These are phyloP conservation scores for Atopsyche davidsoni DNA, from an alignment of 1,140 invertebrate species.

Conservation along the genomic window DNA sequence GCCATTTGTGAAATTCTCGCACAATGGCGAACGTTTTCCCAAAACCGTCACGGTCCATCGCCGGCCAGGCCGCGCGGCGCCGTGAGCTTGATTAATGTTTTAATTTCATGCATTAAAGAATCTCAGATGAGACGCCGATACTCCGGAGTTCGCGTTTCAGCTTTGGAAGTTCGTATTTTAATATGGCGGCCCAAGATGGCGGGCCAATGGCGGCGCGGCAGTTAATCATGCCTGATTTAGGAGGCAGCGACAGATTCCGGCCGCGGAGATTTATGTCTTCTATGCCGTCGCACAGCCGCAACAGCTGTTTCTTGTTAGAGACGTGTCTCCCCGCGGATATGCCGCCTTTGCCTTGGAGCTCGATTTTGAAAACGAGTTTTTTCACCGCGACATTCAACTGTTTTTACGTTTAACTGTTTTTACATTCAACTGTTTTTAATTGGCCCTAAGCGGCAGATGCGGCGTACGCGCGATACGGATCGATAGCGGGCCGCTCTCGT, in stretches of 20 bases:
- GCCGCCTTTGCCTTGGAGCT: background rate
- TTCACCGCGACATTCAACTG: background rate
- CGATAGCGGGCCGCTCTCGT: too few species aligned
- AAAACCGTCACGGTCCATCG: slow-evolving; percentile 15
- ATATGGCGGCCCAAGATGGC: slow-evolving; percentile 15
- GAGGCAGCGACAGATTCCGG: slow-evolving; percentile 22
- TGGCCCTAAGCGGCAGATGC: slow-evolving; percentile 9
- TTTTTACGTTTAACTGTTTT: too few species aligned
- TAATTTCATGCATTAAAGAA: slow-evolving; percentile 26
- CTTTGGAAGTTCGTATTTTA: too few species aligned
- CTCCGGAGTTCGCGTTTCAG: too few species aligned
- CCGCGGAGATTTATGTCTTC: slow-evolving; percentile 16
- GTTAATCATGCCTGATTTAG: slow-evolving; percentile 28
- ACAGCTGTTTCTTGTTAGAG: slow-evolving; percentile 29
- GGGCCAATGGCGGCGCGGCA: slow-evolving; percentile 10
- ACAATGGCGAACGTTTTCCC: slow-evolving; percentile 14
- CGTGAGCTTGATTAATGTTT: slow-evolving; percentile 22
- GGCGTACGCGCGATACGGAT: too few species aligned
- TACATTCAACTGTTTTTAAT: slow-evolving; percentile 22
- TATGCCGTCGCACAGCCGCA: slow-evolving; percentile 5
- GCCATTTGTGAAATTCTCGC: slow-evolving; percentile 22
- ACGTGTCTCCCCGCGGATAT: slow-evolving; percentile 7
- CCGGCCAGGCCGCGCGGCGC: slow-evolving; percentile 1
- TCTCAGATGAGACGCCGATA: background rate
- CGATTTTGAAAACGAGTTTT: slow-evolving; percentile 4